Base-by-base conservation (phyloP, 1,140 invertebrate species). In the Pogonus chalceus region DNA sequence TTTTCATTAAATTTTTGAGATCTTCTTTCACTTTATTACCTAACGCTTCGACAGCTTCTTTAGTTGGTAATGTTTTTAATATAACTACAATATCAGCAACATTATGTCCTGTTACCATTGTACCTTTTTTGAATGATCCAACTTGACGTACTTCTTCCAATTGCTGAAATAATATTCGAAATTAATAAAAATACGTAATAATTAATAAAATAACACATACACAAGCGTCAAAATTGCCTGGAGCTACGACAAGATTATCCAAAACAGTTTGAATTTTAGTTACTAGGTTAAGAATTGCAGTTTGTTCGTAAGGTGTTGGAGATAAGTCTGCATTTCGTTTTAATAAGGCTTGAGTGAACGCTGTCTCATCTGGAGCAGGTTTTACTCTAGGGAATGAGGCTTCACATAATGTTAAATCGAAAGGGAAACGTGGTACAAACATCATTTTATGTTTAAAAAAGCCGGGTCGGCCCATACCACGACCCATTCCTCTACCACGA, bases 61-160 rank as follows among this genome's bases (percentile, higher is more conserved):
- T 90, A 12, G 94, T 97, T 1, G 96, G 96, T 37, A 98, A 69
- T 0, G 95, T 97, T 77, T 98, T 98, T n/a, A 99, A 77, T 61
- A 98, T 96, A 9, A 98, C 92, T 2, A 98, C 94, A 60, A 98
- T 87, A 69, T 98, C 95, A 18, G 95, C 96, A 0, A 95, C 83
- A 69, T 95, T 96, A 64, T 94, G 88, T 1, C 92, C 92, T 3
- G 90, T 86, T 62, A 97, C 82, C 87, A 98, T 97, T 9, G 95
- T 98, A 0, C 94, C 95, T 71, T 98, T 98, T 69, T 98, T 98
- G 64, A 94, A 97, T 0, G 94, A 95, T 0, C 96, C 96, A 46
- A 98, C 93, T 75, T 95, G 91, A 12, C 93, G 77, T 0, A 96
- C 90, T 72, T 96, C 93, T 66, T 97, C 93, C 24, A 98, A 76